Percentiles rank a stretch among this genome's conserved stretches.
phyloP scores from a whole-genome alignment of 2,797 vertebrate species.

The Acropternis orthonyx region DNA sequence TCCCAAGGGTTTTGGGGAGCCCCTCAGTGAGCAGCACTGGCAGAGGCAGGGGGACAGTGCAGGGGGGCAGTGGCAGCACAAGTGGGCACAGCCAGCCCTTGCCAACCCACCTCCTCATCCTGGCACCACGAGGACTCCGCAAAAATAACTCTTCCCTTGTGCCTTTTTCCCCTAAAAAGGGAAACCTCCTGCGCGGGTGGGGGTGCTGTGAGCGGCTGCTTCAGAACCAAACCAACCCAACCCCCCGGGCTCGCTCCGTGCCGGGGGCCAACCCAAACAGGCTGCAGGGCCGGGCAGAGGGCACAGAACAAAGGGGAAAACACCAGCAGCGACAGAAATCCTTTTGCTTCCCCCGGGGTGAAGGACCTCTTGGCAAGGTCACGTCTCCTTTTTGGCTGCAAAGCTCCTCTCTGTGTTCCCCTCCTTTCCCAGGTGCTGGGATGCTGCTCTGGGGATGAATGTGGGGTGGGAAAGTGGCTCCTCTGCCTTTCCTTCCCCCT shows the following conservation, averaged over 20 bases:
- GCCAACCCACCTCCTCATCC: not conserved
- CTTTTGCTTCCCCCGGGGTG: not conserved
- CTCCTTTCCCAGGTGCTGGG: not conserved
- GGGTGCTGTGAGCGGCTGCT: not conserved
- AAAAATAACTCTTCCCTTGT: not conserved
- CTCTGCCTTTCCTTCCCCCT: not conserved
- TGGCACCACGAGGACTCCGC: accelerated
- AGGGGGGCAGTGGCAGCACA: not conserved
- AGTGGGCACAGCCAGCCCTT: not conserved
- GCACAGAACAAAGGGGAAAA: not conserved
- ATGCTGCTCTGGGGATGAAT: not conserved
- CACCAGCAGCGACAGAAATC: not conserved
- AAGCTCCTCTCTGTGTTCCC: not conserved
- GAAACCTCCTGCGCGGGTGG: not conserved
- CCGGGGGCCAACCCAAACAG: not conserved
- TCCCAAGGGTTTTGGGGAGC: not conserved
- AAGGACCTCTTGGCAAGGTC: not conserved
- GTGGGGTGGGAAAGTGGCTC: not conserved
- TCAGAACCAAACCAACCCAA: not conserved
- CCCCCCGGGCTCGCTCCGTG: not conserved
- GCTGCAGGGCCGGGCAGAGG: not conserved
- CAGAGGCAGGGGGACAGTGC: not conserved
- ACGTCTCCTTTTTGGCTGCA: not conserved
- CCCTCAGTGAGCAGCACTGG: accelerated
- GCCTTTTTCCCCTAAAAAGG: not conserved